phyloP scores from a whole-genome alignment of 2,797 vertebrate genomes.

The Sardinella longiceps region DNA sequence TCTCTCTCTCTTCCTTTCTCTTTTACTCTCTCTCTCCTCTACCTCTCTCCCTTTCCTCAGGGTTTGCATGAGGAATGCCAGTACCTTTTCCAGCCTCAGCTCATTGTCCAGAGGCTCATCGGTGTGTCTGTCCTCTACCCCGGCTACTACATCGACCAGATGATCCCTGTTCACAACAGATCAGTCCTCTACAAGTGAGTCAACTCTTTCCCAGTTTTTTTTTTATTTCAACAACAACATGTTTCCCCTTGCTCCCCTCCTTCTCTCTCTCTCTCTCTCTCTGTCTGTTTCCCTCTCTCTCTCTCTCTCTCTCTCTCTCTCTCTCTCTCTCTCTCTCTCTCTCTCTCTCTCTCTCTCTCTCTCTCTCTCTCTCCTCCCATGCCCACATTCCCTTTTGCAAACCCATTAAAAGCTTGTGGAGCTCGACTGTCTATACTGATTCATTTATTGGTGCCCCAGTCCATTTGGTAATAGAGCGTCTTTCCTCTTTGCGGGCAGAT shows the following conservation, averaged over 20 bases:
- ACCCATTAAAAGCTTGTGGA: constrained; percentile 28
- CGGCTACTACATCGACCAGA: constrained; percentile 88
- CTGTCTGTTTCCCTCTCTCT: neutral
- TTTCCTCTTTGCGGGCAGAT: constrained; percentile 29
- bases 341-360: constrained; percentile 15
- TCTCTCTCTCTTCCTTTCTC: neutral
- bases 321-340: neutral
- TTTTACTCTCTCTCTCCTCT: neutral
- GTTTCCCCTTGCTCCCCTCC: neutral
- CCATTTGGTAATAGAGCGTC: constrained; percentile 34
- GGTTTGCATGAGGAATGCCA: constrained; percentile 97
- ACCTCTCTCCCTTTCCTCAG: constrained; percentile 67
- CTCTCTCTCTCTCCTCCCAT: neutral
- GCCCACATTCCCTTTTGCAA: neutral
- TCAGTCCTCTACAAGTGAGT: constrained; percentile 97
- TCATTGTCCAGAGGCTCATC: constrained; percentile 92
- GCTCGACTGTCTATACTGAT: constrained; percentile 30
- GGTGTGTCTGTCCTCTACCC: constrained; percentile 93
- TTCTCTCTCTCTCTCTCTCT: neutral
- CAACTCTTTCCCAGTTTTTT: neutral
- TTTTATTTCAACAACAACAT: neutral
- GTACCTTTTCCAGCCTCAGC: constrained; percentile 98
- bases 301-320: neutral
- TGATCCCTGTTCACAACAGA: constrained; percentile 87
- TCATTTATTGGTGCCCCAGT: constrained; percentile 30